A percentile compares a stretch with the other conserved stretches of the same genome.
Evolutionary conservation across 2,797 vertebrate genomes (phyloP).

Genomic region (Sebastiscus albofasciatus): DNA sequence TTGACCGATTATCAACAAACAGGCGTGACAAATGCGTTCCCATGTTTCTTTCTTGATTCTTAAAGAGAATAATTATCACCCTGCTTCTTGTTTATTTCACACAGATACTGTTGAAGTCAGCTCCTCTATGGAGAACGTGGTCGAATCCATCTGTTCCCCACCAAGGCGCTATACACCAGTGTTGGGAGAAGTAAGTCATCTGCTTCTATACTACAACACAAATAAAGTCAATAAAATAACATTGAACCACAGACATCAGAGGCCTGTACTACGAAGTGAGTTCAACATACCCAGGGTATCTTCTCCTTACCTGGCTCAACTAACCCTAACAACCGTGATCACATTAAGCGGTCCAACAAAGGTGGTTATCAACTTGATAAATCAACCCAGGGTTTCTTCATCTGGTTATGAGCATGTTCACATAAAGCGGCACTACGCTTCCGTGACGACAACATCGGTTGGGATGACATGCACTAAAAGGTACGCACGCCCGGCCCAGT

Average conservation of each 20-base stretch:
- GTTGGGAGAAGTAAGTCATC: conserved; percentile 67
- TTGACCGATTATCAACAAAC: not conserved
- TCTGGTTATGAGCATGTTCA: no score
- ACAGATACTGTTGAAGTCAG: conserved; percentile 51
- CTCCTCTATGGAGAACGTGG: conserved; percentile 69
- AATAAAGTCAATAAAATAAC: not conserved
- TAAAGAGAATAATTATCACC: not conserved
- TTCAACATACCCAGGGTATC: no score
- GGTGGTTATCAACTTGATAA: no score
- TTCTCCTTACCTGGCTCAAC: no score
- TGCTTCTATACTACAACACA: not conserved
- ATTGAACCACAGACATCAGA: not conserved
- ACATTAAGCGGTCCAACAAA: no score
- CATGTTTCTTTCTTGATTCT: not conserved
- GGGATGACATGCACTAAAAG: no score
- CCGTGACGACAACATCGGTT: no score
- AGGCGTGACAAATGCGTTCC: not conserved
- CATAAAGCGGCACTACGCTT: no score
- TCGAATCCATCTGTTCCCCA: conserved; percentile 50
- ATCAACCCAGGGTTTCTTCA: no score
- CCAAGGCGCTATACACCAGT: conserved; percentile 63
- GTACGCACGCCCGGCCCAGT: no score
- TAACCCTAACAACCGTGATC: no score
- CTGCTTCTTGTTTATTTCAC: conserved; percentile 15
- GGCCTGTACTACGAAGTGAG: no score